Evolutionary conservation across 2,797 vertebrate species (phyloP), one percentile per base, ranked within the genome.

Genomic region (Urophycis tenuis): DNA sequence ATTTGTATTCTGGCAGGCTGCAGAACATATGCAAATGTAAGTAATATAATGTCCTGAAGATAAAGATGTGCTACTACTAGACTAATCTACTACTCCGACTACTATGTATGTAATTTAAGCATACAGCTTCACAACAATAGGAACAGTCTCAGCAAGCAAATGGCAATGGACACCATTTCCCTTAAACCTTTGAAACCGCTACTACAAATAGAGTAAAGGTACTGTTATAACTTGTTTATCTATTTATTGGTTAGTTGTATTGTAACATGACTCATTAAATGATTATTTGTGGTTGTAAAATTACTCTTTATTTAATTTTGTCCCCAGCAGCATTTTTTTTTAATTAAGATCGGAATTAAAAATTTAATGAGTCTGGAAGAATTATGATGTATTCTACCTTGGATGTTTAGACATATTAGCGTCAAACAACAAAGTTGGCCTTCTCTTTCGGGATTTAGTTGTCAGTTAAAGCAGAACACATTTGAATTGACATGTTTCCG

Each of bases 151-250:
- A 78, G 35, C 74, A 75, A 79, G 82, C 14, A 30, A 41, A 74
- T 75, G 80, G 75, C 45, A 53, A 25, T 34, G 67, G 76, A 78
- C 29, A 70, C 29, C 77, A 41, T 22, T 80, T 82, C 74, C 19
- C 15, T 76, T 34, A 78, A 78, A 75, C 71, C 12, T 77, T 75
- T 39, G 25, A 81, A 75, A 83, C 25, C 35, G 33, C n/a, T 53
- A 72, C 22, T 71, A 73, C 72, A 12, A 36, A 79, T 77, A 32
- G 9, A 71, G 41, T 83, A 78, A 78, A 78, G 25, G 36, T 83
- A 70, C 75, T 77, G 77, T 82, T 81, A 82, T 84, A 30, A 81
- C 80, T 32, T 41, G 80, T 81, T 81, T 79, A 75, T 86, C 75
- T 82, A 72, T 79, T 49, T 76, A 75, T 60, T 77, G 71, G 85